These are phyloP conservation scores for Nothura maculosa DNA, from an alignment of 2,797 vertebrate genomes.

Conservation along the genomic window DNA sequence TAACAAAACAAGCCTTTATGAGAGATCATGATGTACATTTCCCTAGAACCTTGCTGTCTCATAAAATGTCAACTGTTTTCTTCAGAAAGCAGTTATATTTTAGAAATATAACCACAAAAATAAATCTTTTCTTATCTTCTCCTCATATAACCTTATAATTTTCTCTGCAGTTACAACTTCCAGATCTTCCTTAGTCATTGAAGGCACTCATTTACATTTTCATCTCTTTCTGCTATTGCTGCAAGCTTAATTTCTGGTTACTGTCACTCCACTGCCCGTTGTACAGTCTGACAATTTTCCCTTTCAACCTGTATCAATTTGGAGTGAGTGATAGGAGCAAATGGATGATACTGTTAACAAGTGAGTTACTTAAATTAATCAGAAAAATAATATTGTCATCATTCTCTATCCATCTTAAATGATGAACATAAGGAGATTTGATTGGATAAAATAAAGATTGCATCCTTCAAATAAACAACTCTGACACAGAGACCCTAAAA, in stretches of 20 bases:
- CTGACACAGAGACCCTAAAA: not conserved
- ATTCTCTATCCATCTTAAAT: not conserved
- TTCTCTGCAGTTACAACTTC: not conserved
- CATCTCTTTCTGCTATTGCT: not conserved
- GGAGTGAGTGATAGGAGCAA: not conserved
- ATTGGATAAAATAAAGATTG: not conserved
- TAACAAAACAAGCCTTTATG: constrained; percentile 10
- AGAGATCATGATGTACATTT: not conserved
- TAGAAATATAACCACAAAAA: not conserved
- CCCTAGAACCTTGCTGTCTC: constrained; percentile 24
- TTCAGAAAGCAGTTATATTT: not conserved
- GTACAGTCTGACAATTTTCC: not conserved
- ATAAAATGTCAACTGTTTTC: constrained; percentile 22
- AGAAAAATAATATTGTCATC: not conserved
- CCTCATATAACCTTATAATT: not conserved
- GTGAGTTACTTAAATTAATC: not conserved
- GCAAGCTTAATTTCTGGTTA: not conserved
- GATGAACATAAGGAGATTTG: not conserved
- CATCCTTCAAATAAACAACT: not conserved
- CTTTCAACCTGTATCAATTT: not conserved
- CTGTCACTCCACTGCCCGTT: not conserved
- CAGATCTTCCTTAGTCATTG: not conserved
- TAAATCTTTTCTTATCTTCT: not conserved
- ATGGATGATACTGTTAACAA: not conserved
- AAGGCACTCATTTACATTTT: not conserved